Base-by-base conservation (phyloP, 1,140 invertebrate genomes). In the Diachasma alloeum region DNA sequence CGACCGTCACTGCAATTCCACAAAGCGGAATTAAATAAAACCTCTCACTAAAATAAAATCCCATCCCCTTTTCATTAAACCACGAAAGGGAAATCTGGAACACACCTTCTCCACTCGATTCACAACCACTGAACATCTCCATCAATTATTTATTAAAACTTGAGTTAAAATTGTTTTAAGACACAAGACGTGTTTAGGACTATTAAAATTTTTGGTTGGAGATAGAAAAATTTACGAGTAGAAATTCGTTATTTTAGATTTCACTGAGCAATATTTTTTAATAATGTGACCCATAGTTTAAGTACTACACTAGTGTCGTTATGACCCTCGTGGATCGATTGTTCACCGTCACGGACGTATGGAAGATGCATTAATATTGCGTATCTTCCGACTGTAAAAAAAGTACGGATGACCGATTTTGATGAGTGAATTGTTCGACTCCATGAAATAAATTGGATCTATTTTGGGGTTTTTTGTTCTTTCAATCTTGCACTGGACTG, bases 1-100 rank as follows among this genome's bases (percentile, higher is more conserved):
- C 93, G 90, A 82, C 94, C 94, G 92, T 95, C 93, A 90, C 94
- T 95, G 90, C 53, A 92, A 92, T 83, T 84, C 81, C 81, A 79
- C 59, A 46, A 66, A 59, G 19, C 24, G 68, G 24, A 48, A 74
- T 31, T 5, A 53, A 76, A 22, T 26, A 4, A 39, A 42, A n/a
- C n/a, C 4, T 63, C 6, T 17, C 5, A 8, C 48, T 17, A 3
- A 6, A 53, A 17, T 53, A 17, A 13, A 13, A 15, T 6, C 15
- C 48, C 17, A 17, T 53, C 15, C 48, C 39, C 9, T 11, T 42
- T 11, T 42, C 9, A 42, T 53, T 53, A 53, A 53, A 53, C 6
- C 15, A 31, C 15, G 17, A 17, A 53, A 53, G 17, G 9, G 6
- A 9, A 17, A 53, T 53, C 0, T 17, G 15, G 15, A 53, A 53